phyloP scores from a whole-genome alignment of 2,797 vertebrate species.

The Pipistrellus nathusii region DNA sequence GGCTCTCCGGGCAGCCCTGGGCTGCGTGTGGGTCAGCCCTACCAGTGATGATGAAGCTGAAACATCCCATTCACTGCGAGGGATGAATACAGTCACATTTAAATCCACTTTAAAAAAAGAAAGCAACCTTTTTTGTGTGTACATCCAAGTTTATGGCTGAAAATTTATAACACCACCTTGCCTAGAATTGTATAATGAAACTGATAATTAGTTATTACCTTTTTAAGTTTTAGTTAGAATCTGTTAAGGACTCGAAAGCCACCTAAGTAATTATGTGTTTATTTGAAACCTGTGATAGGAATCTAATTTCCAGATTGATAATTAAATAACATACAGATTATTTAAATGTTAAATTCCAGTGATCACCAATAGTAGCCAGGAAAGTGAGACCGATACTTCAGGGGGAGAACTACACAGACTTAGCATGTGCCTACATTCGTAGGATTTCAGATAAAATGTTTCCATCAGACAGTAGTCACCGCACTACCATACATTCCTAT shows the following conservation, averaged over 20 bases:
- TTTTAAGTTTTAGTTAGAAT: slow-evolving; percentile 11
- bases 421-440: background rate
- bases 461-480: background rate
- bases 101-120: slow-evolving; percentile 19
- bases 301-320: background rate
- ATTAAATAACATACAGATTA: background rate
- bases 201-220: background rate
- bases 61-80: background rate
- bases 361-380: background rate
- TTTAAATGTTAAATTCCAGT: slow-evolving; percentile 2
- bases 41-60: background rate
- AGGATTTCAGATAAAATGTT: slow-evolving; percentile 26
- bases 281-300: background rate
- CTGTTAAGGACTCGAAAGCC: background rate
- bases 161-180: background rate
- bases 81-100: background rate
- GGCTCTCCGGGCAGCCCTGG: too few species aligned
- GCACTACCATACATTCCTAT: background rate
- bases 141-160: background rate
- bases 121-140: background rate
- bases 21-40: background rate
- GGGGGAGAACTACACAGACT: background rate
- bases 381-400: background rate
- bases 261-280: background rate
- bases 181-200: background rate